Percentiles rank a stretch among this genome's conserved stretches.
These are phyloP conservation scores for Taxidea taxus DNA, from an alignment of 2,113 vertebrate genomes.

Conservation along the genomic window DNA sequence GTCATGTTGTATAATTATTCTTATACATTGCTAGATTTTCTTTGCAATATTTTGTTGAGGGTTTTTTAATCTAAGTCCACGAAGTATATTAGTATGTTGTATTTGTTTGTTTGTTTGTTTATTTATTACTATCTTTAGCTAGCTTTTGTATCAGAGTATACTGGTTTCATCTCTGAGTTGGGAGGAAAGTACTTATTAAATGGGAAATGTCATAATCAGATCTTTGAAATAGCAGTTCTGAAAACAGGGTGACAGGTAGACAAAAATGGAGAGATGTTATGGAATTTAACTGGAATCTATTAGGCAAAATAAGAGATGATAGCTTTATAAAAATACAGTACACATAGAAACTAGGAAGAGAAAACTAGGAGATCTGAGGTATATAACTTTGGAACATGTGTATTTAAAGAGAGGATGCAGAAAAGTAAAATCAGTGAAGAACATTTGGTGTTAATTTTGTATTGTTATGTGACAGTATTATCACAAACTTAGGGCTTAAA, in stretches of 20 bases:
- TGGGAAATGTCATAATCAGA: neutral
- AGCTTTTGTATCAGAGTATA: neutral
- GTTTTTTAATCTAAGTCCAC: neutral
- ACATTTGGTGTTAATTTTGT: neutral
- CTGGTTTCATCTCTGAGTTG: neutral
- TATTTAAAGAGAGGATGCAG: neutral
- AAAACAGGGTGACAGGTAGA: neutral
- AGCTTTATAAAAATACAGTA: neutral
- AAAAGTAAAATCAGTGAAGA: neutral
- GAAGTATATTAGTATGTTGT: neutral
- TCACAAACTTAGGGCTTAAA: neutral
- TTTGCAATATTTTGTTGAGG: neutral
- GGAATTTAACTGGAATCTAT: neutral
- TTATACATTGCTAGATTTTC: neutral
- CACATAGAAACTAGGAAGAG: neutral
- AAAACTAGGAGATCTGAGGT: neutral
- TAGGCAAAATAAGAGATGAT: neutral
- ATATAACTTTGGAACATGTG: neutral
- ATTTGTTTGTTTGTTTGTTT: neutral
- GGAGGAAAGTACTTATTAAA: neutral
- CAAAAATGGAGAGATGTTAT: neutral
- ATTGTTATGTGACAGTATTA: neutral
- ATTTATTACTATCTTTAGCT: neutral
- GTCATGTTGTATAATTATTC: neutral
- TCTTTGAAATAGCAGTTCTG: neutral